A percentile compares a stretch with the other conserved stretches of the same genome.
Conservation (phyloP, 1,140 invertebrate species). For the Psilanteris sp. region DNA sequence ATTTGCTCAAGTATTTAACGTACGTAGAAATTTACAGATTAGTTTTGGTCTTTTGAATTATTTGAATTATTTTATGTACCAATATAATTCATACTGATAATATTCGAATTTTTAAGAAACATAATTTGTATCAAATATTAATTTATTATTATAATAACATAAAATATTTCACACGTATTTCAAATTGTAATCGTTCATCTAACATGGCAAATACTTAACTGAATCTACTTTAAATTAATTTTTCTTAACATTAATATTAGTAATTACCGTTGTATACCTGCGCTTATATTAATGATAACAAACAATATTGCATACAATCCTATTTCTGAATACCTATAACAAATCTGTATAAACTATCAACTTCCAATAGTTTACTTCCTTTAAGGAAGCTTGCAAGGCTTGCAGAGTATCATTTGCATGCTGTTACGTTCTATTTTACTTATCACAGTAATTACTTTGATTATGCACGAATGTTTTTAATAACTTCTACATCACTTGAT, state of each 20-base stretch:
- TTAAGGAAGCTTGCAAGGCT: conserved; percentile 63
- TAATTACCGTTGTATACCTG: conserved; percentile 12
- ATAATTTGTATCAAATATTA: too few relatives aligned
- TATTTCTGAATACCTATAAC: conserved; percentile 48
- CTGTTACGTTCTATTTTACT: conserved; percentile 22
- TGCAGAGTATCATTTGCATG: conserved; percentile 65
- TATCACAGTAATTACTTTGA: conserved; percentile 11
- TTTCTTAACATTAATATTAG: conserved; percentile 21
- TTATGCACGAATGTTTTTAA: conserved; percentile 3
- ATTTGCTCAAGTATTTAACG: too few relatives aligned
- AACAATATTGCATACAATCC: conserved; percentile 25
- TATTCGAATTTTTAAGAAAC: too few relatives aligned
- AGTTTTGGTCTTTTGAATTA: too few relatives aligned
- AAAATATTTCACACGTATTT: too few relatives aligned
- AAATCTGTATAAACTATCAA: conserved; percentile 38
- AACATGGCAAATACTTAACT: conserved; percentile 4
- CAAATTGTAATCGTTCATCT: neutral
- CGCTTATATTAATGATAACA: conserved; percentile 33
- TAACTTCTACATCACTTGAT: too few relatives aligned
- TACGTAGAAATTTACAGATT: too few relatives aligned
- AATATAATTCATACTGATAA: too few relatives aligned
- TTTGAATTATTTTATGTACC: too few relatives aligned
- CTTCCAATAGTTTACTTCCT: conserved; percentile 50
- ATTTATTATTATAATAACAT: too few relatives aligned
- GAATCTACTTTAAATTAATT: conserved; percentile 14